Evolutionary conservation across 2,113 vertebrate genomes (phyloP).

Genomic region (Etheostoma spectabile): DNA sequence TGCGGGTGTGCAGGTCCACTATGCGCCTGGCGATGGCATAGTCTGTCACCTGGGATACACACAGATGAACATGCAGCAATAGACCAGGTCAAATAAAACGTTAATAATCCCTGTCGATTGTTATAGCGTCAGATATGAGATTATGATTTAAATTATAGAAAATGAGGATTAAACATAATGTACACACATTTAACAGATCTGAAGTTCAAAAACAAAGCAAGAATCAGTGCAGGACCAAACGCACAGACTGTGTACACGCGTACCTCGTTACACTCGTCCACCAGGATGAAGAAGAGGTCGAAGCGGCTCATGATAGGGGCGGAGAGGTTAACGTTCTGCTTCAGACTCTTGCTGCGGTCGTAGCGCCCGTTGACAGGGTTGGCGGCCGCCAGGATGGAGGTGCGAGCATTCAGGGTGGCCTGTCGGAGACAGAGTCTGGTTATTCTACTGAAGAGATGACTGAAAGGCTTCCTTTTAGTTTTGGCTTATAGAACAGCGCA

Average conservation of each 20-base stretch:
- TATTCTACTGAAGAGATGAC: background rate
- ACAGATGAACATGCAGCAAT: accelerated
- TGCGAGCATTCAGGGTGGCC: slow-evolving; percentile 98
- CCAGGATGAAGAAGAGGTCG: slow-evolving; percentile 99
- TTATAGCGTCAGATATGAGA: background rate
- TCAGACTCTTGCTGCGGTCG: slow-evolving; percentile 96
- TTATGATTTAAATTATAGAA: background rate
- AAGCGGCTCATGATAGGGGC: slow-evolving; percentile 99
- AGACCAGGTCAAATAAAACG: background rate
- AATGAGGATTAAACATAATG: background rate
- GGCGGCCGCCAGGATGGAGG: slow-evolving; percentile 97
- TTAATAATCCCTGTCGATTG: background rate
- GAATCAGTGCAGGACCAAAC: background rate
- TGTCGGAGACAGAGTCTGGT: slow-evolving; percentile 53
- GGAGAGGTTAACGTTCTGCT: slow-evolving; percentile 95
- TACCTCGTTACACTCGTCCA: slow-evolving; percentile 99
- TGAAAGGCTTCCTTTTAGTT: background rate
- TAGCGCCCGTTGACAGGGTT: slow-evolving; percentile 95
- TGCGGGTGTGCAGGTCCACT: slow-evolving; percentile 95
- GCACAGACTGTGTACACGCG: background rate
- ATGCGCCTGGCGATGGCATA: slow-evolving; percentile 98
- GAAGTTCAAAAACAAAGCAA: background rate
- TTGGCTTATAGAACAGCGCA: background rate
- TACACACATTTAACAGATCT: background rate
- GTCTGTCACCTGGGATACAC: slow-evolving; percentile 89